Conservation (phyloP, 2,888 invertebrate species). For the Geophilus truncorum region DNA sequence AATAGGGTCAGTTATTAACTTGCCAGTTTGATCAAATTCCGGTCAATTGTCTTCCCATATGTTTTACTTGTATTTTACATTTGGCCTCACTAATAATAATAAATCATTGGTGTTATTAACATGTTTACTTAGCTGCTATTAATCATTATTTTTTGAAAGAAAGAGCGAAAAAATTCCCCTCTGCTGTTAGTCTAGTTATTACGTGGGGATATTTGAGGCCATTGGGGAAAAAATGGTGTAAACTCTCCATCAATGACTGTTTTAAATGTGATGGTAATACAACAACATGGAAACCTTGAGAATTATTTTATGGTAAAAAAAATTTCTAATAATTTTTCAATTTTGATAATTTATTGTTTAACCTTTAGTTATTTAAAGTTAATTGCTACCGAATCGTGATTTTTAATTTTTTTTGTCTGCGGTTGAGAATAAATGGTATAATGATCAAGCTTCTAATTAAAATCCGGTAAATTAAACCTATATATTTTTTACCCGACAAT, state of each 20-base stretch:
- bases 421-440: not conserved
- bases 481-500: not conserved
- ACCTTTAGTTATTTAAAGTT: not conserved
- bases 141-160: not conserved
- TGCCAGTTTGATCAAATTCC: conserved; percentile 8
- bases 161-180: not conserved
- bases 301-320: too few species aligned
- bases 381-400: not conserved
- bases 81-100: too few species aligned
- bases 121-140: not conserved
- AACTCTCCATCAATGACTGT: not conserved
- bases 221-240: not conserved
- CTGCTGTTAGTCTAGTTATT: conserved; percentile 1
- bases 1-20: conserved; percentile 13
- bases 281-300: too few species aligned
- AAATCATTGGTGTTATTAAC: not conserved
- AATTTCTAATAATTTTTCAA: not conserved
- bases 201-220: not conserved
- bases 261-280: not conserved
- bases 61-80: too few species aligned
- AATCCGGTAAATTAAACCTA: not conserved
- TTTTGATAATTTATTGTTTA: not conserved
- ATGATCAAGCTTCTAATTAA: not conserved
- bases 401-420: not conserved
- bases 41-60: not conserved